Evolutionary conservation across 1,140 invertebrate species (phyloP).

Genomic region (Drosophila erecta): DNA sequence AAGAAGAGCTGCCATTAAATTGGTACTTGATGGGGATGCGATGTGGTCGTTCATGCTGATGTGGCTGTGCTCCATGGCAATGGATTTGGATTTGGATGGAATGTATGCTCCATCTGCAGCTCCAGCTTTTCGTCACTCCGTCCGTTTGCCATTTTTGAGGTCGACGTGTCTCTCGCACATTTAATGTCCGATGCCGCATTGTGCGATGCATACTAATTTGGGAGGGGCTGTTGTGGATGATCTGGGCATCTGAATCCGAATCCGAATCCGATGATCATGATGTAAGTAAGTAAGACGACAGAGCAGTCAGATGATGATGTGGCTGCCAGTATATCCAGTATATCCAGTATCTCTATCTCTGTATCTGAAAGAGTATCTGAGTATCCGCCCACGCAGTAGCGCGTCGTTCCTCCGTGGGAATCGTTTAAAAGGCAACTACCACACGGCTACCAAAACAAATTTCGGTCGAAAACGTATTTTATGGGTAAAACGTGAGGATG

Average conservation of each 20-base stretch:
- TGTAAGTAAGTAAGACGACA: slow-evolving; percentile 37
- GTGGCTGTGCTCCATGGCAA: slow-evolving; percentile 5
- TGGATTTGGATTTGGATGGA: slow-evolving; percentile 11
- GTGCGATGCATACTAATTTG: slow-evolving; percentile 69
- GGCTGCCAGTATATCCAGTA: slow-evolving; percentile 14
- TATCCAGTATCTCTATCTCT: slow-evolving; percentile 14
- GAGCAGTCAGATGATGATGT: slow-evolving; percentile 43
- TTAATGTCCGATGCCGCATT: slow-evolving; percentile 56
- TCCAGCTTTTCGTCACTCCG: background rate
- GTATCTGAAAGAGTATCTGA: slow-evolving; percentile 2
- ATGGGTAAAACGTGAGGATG: slow-evolving; percentile 77
- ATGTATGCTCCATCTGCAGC: slow-evolving; percentile 39
- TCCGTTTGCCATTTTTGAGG: slow-evolving; percentile 54
- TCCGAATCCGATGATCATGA: slow-evolving; percentile 35
- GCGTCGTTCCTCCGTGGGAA: slow-evolving; percentile 60
- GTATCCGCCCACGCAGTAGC: slow-evolving; percentile 50
- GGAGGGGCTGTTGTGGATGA: slow-evolving; percentile 17
- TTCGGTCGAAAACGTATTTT: slow-evolving; percentile 79
- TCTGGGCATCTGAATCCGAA: slow-evolving; percentile 60
- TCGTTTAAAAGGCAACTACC: slow-evolving; percentile 43
- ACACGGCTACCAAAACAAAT: slow-evolving; percentile 57
- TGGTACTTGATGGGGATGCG: slow-evolving; percentile 63
- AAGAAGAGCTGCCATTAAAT: slow-evolving; percentile 67
- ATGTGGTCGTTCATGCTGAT: slow-evolving; percentile 53
- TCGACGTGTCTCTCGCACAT: slow-evolving; percentile 67